phyloP scores from a whole-genome alignment of 1,140 invertebrate genomes.

The Sycophaga agraensis region DNA sequence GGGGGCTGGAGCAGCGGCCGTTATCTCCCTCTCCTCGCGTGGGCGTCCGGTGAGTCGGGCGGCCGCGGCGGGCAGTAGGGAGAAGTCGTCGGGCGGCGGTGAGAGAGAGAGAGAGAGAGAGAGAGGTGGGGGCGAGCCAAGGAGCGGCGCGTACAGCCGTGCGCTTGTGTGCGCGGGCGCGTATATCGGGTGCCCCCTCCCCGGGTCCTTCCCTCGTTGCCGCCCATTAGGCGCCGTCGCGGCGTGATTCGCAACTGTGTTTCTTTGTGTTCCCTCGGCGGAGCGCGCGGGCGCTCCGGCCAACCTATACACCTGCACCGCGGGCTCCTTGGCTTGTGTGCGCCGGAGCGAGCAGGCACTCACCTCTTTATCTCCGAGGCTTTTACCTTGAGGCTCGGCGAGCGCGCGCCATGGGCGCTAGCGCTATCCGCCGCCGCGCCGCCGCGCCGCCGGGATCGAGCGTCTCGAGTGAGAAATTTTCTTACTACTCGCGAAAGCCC shows the following conservation, averaged over 20 bases:
- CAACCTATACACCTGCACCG: constrained; percentile 50
- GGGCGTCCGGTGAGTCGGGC: too few relatives aligned
- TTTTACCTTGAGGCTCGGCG: constrained; percentile 1
- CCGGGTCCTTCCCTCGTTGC: constrained; percentile 44
- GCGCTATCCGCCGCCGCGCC: too few relatives aligned
- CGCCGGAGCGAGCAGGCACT: neutral
- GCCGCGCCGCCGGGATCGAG: too few relatives aligned
- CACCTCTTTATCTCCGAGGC: neutral
- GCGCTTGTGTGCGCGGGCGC: too few relatives aligned
- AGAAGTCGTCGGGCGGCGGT: neutral
- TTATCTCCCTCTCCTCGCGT: too few relatives aligned
- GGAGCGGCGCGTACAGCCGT: too few relatives aligned
- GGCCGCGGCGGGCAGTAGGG: neutral
- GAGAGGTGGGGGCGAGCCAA: neutral
- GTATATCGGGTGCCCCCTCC: neutral
- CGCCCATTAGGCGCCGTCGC: constrained; percentile 57
- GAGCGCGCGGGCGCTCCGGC: constrained; percentile 27
- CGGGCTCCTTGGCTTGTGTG: neutral
- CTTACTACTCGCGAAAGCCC: too few relatives aligned
- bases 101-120: neutral
- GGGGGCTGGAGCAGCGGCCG: too few relatives aligned
- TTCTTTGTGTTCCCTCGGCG: neutral
- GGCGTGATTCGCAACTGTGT: constrained; percentile 55
- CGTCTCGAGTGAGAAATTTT: too few relatives aligned
- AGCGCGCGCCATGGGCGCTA: too few relatives aligned